phyloP scores from a whole-genome alignment of 64 coral and sea anemone genomes.

The Stichodactyla mertensii region DNA sequence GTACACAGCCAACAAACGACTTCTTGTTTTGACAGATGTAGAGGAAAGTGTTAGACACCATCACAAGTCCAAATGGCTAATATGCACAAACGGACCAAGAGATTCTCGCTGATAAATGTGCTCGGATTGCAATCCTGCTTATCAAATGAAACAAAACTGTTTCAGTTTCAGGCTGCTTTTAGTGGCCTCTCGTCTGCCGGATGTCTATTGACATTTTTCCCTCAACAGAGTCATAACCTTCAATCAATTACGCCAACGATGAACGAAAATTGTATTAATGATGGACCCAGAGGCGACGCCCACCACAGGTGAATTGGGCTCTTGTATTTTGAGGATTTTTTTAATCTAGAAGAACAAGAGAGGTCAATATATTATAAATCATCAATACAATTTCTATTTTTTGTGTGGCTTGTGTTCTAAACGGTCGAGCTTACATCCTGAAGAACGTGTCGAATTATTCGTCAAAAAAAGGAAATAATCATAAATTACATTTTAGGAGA shows the following conservation, averaged over 20 bases:
- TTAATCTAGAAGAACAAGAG: constrained; percentile 1
- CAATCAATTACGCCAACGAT: constrained; percentile 28
- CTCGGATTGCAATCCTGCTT: not conserved
- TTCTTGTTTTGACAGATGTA: constrained; percentile 14
- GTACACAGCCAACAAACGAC: not conserved
- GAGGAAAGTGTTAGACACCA: not conserved
- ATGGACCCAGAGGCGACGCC: constrained; percentile 7
- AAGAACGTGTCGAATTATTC: not conserved
- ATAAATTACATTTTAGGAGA: not conserved
- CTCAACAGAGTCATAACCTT: constrained; percentile 25
- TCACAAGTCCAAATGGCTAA: not conserved
- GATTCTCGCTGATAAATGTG: not conserved
- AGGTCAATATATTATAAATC: not conserved
- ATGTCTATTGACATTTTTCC: constrained; percentile 27
- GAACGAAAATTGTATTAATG: constrained; percentile 9
- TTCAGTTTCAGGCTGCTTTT: constrained; percentile 17
- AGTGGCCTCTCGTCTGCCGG: constrained; percentile 25
- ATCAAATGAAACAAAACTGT: constrained; percentile 23
- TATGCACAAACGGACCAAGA: not conserved
- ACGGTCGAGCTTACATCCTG: not conserved
- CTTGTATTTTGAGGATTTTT: not conserved
- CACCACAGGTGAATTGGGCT: constrained; percentile 5
- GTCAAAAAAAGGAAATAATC: not conserved
- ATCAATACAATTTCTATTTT: not conserved
- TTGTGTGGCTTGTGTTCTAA: not conserved